Evolutionary conservation across 2,113 vertebrate species (phyloP).

Genomic region (chimpanzee (Pan troglodytes)): NHGRI_mPanTro3-v2.1_pri NC_072402.2:144102501-144103000

Average conservation of each 20-base stretch:
- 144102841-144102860: no score
- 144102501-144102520: neutral
- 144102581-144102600: neutral
- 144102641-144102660: neutral
- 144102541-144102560: neutral
- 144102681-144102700: neutral
- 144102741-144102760: neutral
- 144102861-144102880: no score
- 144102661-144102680: neutral
- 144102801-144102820: neutral
- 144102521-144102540: neutral
- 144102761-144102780: neutral
- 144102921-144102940: no score
- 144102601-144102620: neutral
- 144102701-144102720: neutral
- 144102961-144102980: no score
- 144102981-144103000: no score
- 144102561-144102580: neutral
- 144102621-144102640: neutral
- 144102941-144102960: no score
- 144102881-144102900: no score
- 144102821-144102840: neutral
- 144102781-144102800: neutral
- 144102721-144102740: neutral
- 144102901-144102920: no score